These are phyloP conservation scores for Porites divaricata DNA, from an alignment of 92 coral and sea anemone species.

Conservation along the genomic window DNA sequence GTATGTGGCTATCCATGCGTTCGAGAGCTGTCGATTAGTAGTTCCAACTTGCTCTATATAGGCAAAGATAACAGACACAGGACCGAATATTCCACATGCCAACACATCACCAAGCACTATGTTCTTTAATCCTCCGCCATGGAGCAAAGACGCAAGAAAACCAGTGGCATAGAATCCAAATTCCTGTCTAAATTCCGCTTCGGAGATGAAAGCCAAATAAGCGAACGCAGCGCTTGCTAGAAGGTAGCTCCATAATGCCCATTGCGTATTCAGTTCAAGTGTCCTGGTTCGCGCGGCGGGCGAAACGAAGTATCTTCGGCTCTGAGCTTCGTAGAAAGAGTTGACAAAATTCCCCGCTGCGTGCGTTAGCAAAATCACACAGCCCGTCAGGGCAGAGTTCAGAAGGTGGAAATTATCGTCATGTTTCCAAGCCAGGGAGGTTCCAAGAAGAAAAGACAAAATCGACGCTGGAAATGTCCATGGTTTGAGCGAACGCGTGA, in stretches of 20 bases:
- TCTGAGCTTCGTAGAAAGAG: slow-evolving; percentile 75
- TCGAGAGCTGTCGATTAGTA: slow-evolving; percentile 36
- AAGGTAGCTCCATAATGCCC: slow-evolving; percentile 78
- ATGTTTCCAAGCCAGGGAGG: slow-evolving; percentile 82
- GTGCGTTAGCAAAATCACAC: slow-evolving; percentile 83
- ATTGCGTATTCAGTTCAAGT: slow-evolving; percentile 66
- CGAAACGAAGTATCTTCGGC: slow-evolving; percentile 54
- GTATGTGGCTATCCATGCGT: slow-evolving; percentile 44
- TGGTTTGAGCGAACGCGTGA: slow-evolving; percentile 68
- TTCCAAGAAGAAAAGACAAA: slow-evolving; percentile 83
- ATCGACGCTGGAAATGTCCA: slow-evolving; percentile 93
- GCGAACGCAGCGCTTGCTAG: slow-evolving; percentile 70
- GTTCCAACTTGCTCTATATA: slow-evolving; percentile 86
- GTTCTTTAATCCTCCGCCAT: slow-evolving; percentile 81
- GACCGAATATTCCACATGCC: slow-evolving; percentile 84
- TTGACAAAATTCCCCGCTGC: slow-evolving; percentile 91
- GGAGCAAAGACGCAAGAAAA: slow-evolving; percentile 74
- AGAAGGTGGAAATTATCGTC: slow-evolving; percentile 60
- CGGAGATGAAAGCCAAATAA: slow-evolving; percentile 64
- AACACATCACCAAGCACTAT: slow-evolving; percentile 79
- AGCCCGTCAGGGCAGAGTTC: slow-evolving; percentile 56
- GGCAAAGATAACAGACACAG: slow-evolving; percentile 82
- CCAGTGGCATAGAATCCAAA: slow-evolving; percentile 72
- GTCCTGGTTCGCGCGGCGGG: slow-evolving; percentile 48
- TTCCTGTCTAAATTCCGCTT: slow-evolving; percentile 78